phyloP scores from a whole-genome alignment of 2,113 vertebrate genomes.

The Tragulus kanchil region DNA sequence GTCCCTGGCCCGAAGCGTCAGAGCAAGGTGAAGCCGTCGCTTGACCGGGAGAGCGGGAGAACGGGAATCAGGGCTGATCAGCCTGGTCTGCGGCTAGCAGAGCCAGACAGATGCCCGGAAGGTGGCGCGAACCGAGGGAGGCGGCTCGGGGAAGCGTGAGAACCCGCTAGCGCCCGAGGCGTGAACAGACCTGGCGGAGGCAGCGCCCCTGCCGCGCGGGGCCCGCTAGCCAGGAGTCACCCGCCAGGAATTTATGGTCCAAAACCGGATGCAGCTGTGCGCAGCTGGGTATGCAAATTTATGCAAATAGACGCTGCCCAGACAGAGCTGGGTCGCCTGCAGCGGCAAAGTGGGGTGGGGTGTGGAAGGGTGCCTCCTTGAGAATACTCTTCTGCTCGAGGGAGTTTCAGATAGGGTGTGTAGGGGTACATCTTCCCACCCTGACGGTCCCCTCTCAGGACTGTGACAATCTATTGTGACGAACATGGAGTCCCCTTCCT shows the following conservation, averaged over 20 bases:
- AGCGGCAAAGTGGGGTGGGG: background rate
- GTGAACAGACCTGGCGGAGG: background rate
- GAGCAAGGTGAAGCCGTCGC: background rate
- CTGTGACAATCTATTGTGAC: background rate
- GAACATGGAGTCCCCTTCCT: background rate
- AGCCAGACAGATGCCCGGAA: slow-evolving; percentile 12
- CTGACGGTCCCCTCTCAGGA: background rate
- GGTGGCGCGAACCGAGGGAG: background rate
- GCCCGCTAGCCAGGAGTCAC: background rate
- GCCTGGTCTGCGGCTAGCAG: background rate
- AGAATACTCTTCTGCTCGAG: background rate
- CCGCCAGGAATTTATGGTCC: slow-evolving; percentile 67
- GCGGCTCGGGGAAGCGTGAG: slow-evolving; percentile 24
- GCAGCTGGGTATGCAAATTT: slow-evolving; percentile 76
- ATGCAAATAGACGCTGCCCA: slow-evolving; percentile 37
- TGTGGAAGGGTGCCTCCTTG: background rate
- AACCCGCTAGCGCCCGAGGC: background rate
- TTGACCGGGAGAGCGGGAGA: background rate
- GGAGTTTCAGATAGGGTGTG: background rate
- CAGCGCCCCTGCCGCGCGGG: background rate
- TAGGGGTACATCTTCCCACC: background rate
- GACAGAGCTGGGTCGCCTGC: rapidly evolving
- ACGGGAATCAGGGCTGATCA: background rate
- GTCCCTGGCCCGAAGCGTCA: background rate
- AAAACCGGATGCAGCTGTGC: slow-evolving; percentile 70